Conservation (phyloP, 2,888 invertebrate genomes). For the Sphinx pinastri region DNA sequence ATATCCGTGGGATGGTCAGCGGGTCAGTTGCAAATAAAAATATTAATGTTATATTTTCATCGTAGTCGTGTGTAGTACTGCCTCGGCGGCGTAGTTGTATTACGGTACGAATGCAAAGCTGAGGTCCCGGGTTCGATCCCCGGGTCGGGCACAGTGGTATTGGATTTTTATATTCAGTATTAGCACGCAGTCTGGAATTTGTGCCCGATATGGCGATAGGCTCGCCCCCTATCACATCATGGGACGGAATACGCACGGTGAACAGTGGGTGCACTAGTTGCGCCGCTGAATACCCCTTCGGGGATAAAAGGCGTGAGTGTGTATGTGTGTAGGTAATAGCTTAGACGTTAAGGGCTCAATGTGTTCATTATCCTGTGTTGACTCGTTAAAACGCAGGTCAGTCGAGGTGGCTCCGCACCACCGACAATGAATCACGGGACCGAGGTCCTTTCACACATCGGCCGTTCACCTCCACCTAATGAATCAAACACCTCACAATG, state of each 20-base stretch:
- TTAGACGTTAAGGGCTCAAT: conserved; percentile 62
- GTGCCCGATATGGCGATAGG: too few species aligned
- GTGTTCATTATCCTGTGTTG: conserved; percentile 73
- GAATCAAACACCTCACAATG: conserved; percentile 74
- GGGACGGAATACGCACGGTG: too few species aligned
- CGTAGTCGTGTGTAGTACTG: not conserved
- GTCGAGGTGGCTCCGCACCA: conserved; percentile 63
- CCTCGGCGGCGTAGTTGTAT: too few species aligned
- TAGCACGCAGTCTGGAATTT: too few species aligned
- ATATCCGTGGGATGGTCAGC: conserved; percentile 19
- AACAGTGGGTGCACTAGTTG: too few species aligned
- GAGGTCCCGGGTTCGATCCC: too few species aligned
- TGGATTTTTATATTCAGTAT: too few species aligned
- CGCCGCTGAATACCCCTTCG: too few species aligned
- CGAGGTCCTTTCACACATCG: conserved; percentile 72
- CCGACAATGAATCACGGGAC: conserved; percentile 68
- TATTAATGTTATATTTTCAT: conserved; percentile 34
- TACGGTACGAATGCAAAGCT: too few species aligned
- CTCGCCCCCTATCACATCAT: too few species aligned
- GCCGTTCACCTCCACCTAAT: conserved; percentile 79
- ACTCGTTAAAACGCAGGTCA: conserved; percentile 78
- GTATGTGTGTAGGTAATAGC: not conserved
- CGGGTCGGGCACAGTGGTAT: too few species aligned
- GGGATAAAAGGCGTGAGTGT: too few species aligned
- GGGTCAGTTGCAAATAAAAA: conserved; percentile 11